Evolutionary conservation across 2,888 invertebrate species (phyloP), one percentile per base, ranked within the genome.

Genomic region (Himalopsyche kuldschensis): DNA sequence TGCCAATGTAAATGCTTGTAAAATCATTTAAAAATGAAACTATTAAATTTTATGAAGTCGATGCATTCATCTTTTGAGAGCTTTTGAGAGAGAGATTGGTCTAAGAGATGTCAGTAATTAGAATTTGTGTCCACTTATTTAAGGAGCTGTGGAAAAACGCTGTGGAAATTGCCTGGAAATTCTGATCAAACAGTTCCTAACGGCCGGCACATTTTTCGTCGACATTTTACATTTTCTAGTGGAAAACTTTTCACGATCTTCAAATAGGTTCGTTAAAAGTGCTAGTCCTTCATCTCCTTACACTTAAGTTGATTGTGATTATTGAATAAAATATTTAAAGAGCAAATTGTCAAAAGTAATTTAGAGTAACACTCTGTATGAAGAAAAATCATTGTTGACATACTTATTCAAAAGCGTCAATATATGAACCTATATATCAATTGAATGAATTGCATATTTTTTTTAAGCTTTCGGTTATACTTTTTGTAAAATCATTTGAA

Each of bases 81-180:
- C 27, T 69, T 27, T 69, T n/a, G n/a, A n/a, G n/a, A n/a, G n/a
- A n/a, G n/a, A 69, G 30, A 15, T 69, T 15, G 35, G 76, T 76
- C 76, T 1, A 32, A 41, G 76, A 76, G 76, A 76, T 24, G 76
- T 48, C 41, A 47, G 55, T 82, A 82, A 79, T 82, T 79, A 82
- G 82, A 82, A 79, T 82, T 78, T 79, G 82, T 82, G 82, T 82
- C 76, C 82, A 79, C 82, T 82, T 82, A 82, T 82, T 82, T 41
- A 4, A 79, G 78, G 79, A 82, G 82, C 41, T 30, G 79, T 20
- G 32, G 46, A 79, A 78, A 75, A 79, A 81, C 55, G 81, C 32
- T 32, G 76, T 47, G 48, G 10, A 81, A 35, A 82, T 82, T 75
- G 79, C 82, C 76, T 47, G 82, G 79, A 82, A 82, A 47, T 55